phyloP scores from a whole-genome alignment of 23 tunicate genomes.

The Ciona savignyi region DNA sequence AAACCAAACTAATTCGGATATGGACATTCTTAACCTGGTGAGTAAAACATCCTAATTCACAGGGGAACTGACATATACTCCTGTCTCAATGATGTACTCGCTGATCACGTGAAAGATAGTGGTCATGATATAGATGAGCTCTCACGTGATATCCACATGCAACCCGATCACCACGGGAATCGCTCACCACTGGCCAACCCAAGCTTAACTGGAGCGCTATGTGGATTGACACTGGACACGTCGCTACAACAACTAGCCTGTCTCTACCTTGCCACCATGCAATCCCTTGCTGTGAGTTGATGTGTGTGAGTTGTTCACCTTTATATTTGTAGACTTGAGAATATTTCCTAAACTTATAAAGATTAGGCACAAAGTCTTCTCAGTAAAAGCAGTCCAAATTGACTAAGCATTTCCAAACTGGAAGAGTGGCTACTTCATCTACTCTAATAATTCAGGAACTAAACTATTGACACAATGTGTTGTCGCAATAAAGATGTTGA shows the following conservation, averaged over 20 bases:
- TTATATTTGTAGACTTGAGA: too few relatives aligned
- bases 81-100: conserved; percentile 20
- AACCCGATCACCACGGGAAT: conserved; percentile 95
- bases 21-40: too few relatives aligned
- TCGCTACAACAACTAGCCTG: conserved; percentile 32
- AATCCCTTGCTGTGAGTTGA: conserved; percentile 65
- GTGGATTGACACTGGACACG: conserved; percentile 65
- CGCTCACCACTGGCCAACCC: conserved; percentile 91
- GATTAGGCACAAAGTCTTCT: too few relatives aligned
- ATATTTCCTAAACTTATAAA: too few relatives aligned
- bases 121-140: conserved; percentile 8
- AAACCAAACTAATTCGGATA: too few relatives aligned
- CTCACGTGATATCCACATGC: conserved; percentile 51
- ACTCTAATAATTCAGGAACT: too few relatives aligned
- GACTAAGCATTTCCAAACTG: too few relatives aligned
- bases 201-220: conserved; percentile 54
- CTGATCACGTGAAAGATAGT: not conserved
- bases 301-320: too few relatives aligned
- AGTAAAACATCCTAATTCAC: not conserved
- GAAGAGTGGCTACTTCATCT: too few relatives aligned
- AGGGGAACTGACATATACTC: conserved; percentile 26
- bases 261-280: conserved; percentile 70
- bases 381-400: too few relatives aligned
- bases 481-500: too few relatives aligned
- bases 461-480: too few relatives aligned